These are phyloP conservation scores for Sclerurus mexicanus DNA, from an alignment of 2,113 vertebrate genomes.

Conservation along the genomic window DNA sequence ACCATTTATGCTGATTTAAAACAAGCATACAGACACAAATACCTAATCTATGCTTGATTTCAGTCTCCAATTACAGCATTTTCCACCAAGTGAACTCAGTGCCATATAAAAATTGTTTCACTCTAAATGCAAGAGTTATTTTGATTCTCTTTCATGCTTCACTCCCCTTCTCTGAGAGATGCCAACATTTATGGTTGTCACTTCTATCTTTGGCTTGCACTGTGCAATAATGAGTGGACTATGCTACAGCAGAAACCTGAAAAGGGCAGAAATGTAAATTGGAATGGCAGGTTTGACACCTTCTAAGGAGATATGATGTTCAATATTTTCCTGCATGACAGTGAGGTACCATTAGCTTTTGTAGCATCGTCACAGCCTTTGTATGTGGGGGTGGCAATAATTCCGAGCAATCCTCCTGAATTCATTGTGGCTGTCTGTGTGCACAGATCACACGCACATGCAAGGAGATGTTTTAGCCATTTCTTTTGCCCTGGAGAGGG, in stretches of 20 bases:
- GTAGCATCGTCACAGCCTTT: neutral
- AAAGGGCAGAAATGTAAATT: neutral
- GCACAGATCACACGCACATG: neutral
- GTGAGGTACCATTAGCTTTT: neutral
- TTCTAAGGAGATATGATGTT: neutral
- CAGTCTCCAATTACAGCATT: neutral
- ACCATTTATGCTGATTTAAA: neutral
- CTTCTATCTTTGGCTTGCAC: neutral
- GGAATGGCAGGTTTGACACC: neutral
- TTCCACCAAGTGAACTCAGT: neutral
- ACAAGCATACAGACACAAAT: neutral
- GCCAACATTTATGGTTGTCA: neutral
- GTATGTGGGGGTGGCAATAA: neutral
- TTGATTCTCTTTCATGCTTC: constrained; percentile 12
- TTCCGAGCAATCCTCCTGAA: neutral
- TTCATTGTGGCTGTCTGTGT: neutral
- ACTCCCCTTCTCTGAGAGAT: neutral
- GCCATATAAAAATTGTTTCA: neutral
- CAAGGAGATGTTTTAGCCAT: neutral
- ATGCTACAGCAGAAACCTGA: neutral
- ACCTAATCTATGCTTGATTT: neutral
- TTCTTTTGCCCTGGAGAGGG: neutral
- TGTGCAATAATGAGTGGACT: neutral
- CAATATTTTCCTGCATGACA: fast-evolving
- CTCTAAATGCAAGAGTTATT: neutral